Base-by-base conservation (phyloP, 2,888 invertebrate genomes). In the Parasteatoda lunata region DNA sequence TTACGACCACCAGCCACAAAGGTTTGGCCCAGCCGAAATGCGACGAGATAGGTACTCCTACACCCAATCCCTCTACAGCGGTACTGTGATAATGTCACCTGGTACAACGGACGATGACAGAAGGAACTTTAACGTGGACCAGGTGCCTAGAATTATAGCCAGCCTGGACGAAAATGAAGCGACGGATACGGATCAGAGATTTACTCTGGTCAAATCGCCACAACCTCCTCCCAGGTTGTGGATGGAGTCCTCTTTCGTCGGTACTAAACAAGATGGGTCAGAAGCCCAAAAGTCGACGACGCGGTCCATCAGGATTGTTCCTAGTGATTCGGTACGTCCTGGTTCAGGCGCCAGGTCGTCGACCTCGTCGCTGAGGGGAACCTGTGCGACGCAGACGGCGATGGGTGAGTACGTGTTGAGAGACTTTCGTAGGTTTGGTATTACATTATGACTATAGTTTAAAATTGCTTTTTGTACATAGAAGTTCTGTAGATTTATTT, bases 241-340 rank as follows among this genome's bases (percentile, higher is more conserved):
- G 97, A 94, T 97, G 92, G 97, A 97, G 92, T 97, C 97, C 92
- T 97, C 97, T 89, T 97, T 97, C 92, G 96, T 96, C 88, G 96
- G 96, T 90, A 96, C 95, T 90, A 95, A 83, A 49, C 82, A 83
- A 47, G 82, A 77, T 15, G 87, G 75, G 9, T 11, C 48, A 5
- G 77, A 87, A n/a, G 59, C 65, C 11, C 59, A n/a, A 11, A 51
- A 6, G 9, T 45, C 49, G 5, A 52, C 70, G 7, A 72, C 72
- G 13, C 72, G 82, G 30, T 73, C 81, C 77, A 87, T 82, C 77
- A 47, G 82, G 78, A 82, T 87, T 71, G 81, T 87, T 3, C 87
- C 82, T 45, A 82, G 78, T 15, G 86, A 81, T 54, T 76, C 81
- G 7, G 69, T 77, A 7, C 59, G 71, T 54, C 51, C 77, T 4